phyloP scores from a whole-genome alignment of 2,888 invertebrate genomes.

The Caenorhabditis imperialis region DNA sequence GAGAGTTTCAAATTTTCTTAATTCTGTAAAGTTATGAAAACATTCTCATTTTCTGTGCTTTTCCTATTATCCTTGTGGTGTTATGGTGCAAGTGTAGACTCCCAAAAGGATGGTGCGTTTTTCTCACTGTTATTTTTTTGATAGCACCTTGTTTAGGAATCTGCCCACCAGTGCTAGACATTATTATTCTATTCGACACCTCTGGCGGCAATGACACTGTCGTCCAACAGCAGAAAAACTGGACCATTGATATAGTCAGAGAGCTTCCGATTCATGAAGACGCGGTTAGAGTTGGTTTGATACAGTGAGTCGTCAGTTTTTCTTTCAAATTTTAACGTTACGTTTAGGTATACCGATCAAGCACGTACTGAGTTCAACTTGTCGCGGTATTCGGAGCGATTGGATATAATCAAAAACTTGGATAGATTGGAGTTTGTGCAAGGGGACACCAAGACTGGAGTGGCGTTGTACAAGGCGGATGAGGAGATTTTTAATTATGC shows the following conservation, averaged over 20 bases:
- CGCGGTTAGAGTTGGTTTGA: conserved; percentile 78
- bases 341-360: conserved; percentile 66
- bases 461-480: conserved; percentile 56
- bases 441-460: conserved; percentile 62
- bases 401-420: conserved; percentile 56
- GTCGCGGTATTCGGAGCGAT: conserved; percentile 64
- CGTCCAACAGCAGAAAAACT: conserved; percentile 65
- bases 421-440: conserved; percentile 42
- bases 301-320: conserved; percentile 66
- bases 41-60: conserved; percentile 11
- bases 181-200: conserved; percentile 76
- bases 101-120: conserved; percentile 29
- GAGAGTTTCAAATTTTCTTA: no score
- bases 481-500: conserved; percentile 60
- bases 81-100: conserved; percentile 5
- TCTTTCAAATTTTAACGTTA: background rate
- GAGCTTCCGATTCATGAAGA: conserved; percentile 69
- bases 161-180: conserved; percentile 74
- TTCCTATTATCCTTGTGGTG: background rate
- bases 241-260: conserved; percentile 55
- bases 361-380: conserved; percentile 74
- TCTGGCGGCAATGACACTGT: conserved; percentile 72
- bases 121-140: no score
- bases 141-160: conserved; percentile 53
- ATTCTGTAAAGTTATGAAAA: no score